Base-by-base conservation (phyloP, 2,113 vertebrate genomes). In the Irena cyanogastra region DNA sequence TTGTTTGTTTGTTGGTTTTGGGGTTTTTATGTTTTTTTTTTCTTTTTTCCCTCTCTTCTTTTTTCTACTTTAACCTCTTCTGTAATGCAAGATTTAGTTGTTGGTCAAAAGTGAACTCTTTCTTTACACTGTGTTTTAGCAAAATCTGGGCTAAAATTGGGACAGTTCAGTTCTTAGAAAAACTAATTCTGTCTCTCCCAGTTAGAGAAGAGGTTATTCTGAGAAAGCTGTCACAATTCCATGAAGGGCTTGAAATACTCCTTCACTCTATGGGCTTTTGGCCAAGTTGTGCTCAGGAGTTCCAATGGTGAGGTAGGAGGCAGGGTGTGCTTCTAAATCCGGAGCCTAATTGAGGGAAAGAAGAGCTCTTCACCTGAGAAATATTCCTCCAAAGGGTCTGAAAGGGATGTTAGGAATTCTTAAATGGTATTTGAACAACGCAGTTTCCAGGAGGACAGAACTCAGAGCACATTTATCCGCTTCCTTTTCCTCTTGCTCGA, bases 191-290 rank as follows among this genome's bases (percentile, higher is more conserved):
- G 16, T 6, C 1, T 92, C 41, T 95, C 47, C 66, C n/a, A 41
- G 18, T 95, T 78, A 96, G 90, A 71, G 87, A 72, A 41, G 74
- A 87, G 49, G 12, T 91, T 96, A 77, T 95, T 93, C 60, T 83
- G 68, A 70, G 75, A 33, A 91, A 78, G 54, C 56, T 63, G 65
- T 91, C 45, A 45, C 54, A 86, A 94, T 83, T 90, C 66, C 21
- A 13, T 83, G 42, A n/a, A 84, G 41, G 28, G 64, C 33, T 69
- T 90, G 88, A 79, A 95, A 57, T 87, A 22, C 50, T 50, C 2
- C 82, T 76, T 77, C 71, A 50, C 69, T 80, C 10, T 28, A 3
- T 1, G 16, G 64, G 52, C 61, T 89, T 52, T 35, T 33, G 44
- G 63, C 45, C 63, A 87, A 69, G 45, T 8, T 71, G 49, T 87